Evolutionary conservation across 2,797 vertebrate genomes (phyloP).

Genomic region (Aeoliscus strigatus): DNA sequence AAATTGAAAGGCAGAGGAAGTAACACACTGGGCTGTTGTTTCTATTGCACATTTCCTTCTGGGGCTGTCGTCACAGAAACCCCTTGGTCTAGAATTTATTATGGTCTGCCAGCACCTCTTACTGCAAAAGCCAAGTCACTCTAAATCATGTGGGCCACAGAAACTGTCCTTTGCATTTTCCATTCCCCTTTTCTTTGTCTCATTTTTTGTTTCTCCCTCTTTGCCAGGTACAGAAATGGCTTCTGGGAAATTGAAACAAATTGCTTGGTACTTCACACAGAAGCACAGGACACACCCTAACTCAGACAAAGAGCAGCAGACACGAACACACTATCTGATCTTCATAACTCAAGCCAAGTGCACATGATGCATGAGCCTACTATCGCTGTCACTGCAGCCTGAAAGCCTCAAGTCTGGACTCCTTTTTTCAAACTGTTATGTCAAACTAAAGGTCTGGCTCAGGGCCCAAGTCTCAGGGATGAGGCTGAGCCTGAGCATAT

Average conservation of each 20-base stretch:
- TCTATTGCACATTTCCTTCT: constrained; percentile 55
- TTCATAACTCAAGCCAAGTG: constrained; percentile 13
- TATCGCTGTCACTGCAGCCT: constrained; percentile 13
- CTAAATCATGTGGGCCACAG: constrained; percentile 10
- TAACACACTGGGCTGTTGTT: constrained; percentile 54
- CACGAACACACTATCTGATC: constrained; percentile 12
- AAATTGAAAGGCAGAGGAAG: constrained; percentile 48
- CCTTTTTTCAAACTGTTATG: constrained; percentile 30
- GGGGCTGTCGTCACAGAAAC: constrained; percentile 38
- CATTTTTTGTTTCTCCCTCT: constrained; percentile 19
- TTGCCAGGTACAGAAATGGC: constrained; percentile 29
- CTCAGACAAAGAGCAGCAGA: constrained; percentile 15
- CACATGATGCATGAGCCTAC: constrained; percentile 22
- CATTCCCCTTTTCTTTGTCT: constrained; percentile 12
- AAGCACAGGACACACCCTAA: constrained; percentile 8
- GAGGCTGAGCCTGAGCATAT: constrained; percentile 53
- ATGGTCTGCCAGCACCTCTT: constrained; percentile 24
- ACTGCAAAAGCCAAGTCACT: constrained; percentile 30
- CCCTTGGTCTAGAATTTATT: constrained; percentile 45
- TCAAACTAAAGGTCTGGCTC: constrained; percentile 49
- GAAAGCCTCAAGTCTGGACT: constrained; percentile 18
- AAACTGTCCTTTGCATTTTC: constrained; percentile 23
- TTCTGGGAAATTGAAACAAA: constrained; percentile 37
- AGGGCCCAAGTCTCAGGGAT: constrained; percentile 42
- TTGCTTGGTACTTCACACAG: constrained; percentile 13